phyloP scores from a whole-genome alignment of 2,113 vertebrate species.

The Ictalurus punctatus region DNA sequence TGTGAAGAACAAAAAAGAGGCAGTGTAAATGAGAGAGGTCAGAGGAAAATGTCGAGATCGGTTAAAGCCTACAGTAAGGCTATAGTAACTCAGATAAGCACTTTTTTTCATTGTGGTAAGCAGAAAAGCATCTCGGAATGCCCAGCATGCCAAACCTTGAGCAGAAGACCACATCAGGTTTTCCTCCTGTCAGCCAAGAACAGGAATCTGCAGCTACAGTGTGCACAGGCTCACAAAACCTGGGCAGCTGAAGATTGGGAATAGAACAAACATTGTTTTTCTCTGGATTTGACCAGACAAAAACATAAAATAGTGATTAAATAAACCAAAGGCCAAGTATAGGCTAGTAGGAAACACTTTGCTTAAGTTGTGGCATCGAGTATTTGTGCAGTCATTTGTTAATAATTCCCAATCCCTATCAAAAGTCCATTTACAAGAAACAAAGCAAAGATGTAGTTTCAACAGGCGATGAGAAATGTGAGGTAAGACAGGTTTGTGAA shows the following conservation, averaged over 20 bases:
- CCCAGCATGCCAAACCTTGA: not conserved
- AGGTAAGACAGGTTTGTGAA: not conserved
- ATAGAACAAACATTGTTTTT: not conserved
- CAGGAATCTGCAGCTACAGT: not conserved
- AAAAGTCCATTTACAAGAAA: not conserved
- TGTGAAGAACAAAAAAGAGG: not conserved
- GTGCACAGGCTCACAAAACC: too few species aligned
- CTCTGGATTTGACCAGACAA: not conserved
- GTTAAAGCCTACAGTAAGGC: not conserved
- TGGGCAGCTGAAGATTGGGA: not conserved
- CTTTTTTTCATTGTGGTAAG: not conserved
- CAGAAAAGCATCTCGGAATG: not conserved
- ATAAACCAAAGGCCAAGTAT: too few species aligned
- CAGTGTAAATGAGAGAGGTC: not conserved
- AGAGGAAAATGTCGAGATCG: not conserved
- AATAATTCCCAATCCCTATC: not conserved
- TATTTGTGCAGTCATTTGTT: not conserved
- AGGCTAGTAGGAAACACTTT: not conserved
- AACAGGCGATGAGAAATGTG: not conserved
- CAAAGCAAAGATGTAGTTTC: not conserved
- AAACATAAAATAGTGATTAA: not conserved
- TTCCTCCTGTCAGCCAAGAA: not conserved
- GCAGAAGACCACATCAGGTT: not conserved
- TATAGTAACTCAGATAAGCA: not conserved
- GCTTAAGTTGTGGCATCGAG: not conserved